Conservation (phyloP, 2,888 invertebrate species). For the Pediacus dermestoides region DNA sequence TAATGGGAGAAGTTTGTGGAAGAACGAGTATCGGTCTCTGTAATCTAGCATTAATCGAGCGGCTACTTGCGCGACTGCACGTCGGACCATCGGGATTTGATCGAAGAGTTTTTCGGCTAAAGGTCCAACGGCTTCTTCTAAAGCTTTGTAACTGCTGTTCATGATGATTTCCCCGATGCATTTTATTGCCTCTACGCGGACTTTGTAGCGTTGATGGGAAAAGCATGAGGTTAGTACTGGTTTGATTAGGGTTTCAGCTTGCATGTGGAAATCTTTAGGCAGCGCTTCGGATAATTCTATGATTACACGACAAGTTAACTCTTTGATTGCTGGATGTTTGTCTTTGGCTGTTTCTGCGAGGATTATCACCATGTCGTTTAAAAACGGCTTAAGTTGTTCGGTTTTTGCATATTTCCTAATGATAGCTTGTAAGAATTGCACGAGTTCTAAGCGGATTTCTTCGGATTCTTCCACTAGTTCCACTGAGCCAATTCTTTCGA, state of each 20-base stretch:
- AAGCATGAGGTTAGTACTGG: constrained; percentile 67
- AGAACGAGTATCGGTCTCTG: constrained; percentile 85
- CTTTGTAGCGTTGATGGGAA: constrained; percentile 78
- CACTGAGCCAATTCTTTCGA: constrained; percentile 71
- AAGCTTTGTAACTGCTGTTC: constrained; percentile 50
- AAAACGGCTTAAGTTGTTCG: constrained; percentile 61
- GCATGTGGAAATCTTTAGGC: constrained; percentile 69
- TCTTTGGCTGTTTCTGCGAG: constrained; percentile 70
- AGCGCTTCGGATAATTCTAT: constrained; percentile 61
- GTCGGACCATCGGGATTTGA: constrained; percentile 71
- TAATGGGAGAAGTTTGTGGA: constrained; percentile 79
- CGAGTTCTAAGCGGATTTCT: constrained; percentile 72
- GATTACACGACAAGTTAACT: constrained; percentile 67
- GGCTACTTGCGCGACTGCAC: constrained; percentile 72
- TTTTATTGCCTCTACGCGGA: constrained; percentile 69
- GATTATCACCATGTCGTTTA: constrained; percentile 74
- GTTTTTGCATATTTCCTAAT: constrained; percentile 61
- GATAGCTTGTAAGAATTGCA: constrained; percentile 64
- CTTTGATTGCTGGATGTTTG: constrained; percentile 76
- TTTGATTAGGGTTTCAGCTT: constrained; percentile 69
- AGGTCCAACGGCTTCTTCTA: constrained; percentile 69
- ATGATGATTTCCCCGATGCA: constrained; percentile 66
- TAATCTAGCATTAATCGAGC: constrained; percentile 75
- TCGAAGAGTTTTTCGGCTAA: constrained; percentile 87
- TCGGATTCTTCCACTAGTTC: constrained; percentile 73